A percentile compares a stretch with the other conserved stretches of the same genome.
Conservation (phyloP, 2,113 vertebrate genomes). For the Clarias macrocephalus region DNA sequence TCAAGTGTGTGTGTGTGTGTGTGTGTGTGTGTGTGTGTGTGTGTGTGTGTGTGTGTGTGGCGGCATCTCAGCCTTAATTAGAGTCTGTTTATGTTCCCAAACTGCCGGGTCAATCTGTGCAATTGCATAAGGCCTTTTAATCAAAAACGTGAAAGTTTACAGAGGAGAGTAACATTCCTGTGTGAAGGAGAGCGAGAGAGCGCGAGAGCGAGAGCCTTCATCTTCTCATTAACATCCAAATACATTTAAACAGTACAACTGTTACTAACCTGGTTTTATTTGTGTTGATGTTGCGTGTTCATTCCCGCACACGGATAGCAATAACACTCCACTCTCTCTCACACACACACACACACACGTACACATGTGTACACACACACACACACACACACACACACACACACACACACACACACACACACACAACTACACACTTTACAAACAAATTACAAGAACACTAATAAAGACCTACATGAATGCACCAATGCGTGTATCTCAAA, state of each 20-base stretch:
- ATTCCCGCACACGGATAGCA: not conserved
- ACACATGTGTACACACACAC: not conserved
- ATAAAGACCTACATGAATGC: not conserved
- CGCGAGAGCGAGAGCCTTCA: slow-evolving; percentile 41
- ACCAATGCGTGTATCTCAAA: not conserved
- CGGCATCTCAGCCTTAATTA: slow-evolving; percentile 27
- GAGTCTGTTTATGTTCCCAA: slow-evolving; percentile 42
- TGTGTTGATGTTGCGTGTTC: slow-evolving; percentile 41
- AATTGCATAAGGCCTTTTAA: slow-evolving; percentile 25
- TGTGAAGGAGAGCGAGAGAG: not conserved
- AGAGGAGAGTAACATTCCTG: slow-evolving; percentile 17
- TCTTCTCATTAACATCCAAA: slow-evolving; percentile 62
- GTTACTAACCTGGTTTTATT: slow-evolving; percentile 50
- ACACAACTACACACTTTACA: not conserved
- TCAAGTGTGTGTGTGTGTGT: not conserved
- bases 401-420: too few species aligned
- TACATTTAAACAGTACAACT: slow-evolving; percentile 55
- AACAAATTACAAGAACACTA: not conserved
- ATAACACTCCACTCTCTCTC: not conserved
- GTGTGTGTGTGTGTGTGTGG: not conserved
- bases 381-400: not conserved
- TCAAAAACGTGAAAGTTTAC: slow-evolving; percentile 37
- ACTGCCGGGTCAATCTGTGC: slow-evolving; percentile 30
- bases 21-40: slow-evolving; percentile 5
- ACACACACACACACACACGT: not conserved